phyloP scores from a whole-genome alignment of 2,888 invertebrate species.

The Brachyopa scutellaris region DNA sequence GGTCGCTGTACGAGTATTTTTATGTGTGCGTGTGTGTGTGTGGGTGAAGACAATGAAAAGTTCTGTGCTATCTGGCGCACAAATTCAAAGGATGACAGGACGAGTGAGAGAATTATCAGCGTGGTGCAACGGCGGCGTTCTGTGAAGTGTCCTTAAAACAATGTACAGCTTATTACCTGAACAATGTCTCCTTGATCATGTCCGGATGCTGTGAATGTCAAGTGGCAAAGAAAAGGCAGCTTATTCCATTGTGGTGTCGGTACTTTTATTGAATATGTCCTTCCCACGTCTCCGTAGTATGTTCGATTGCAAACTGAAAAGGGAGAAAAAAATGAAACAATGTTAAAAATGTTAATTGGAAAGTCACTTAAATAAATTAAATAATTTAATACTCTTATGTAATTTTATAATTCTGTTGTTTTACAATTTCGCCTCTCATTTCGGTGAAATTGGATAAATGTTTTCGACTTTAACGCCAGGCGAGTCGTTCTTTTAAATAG shows the following conservation, averaged over 20 bases:
- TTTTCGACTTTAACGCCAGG: no score
- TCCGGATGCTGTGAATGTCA: conserved; percentile 95
- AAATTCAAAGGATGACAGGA: conserved; percentile 33
- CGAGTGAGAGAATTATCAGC: conserved; percentile 13
- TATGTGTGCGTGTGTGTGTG: not conserved
- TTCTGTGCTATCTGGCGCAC: conserved; percentile 47
- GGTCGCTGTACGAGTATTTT: conserved; percentile 5
- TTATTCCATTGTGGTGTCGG: conserved; percentile 88
- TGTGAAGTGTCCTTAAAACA: conserved; percentile 69
- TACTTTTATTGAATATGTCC: conserved; percentile 90
- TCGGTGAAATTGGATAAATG: no score
- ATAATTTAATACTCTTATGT: no score
- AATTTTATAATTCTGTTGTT: no score
- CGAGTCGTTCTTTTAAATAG: no score
- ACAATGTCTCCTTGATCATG: conserved; percentile 94
- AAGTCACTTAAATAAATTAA: no score
- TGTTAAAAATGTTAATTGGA: not conserved
- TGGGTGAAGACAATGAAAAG: conserved; percentile 49
- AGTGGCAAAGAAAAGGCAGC: conserved; percentile 93
- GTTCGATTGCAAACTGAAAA: conserved; percentile 91
- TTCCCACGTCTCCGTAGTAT: conserved; percentile 93
- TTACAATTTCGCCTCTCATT: no score
- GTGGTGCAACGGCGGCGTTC: conserved; percentile 36
- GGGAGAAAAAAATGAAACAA: conserved; percentile 36
- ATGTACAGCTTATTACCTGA: conserved; percentile 84